Evolutionary conservation across 2,888 invertebrate species (phyloP), one percentile per base, ranked within the genome.

Genomic region (Hyalella azteca): DNA sequence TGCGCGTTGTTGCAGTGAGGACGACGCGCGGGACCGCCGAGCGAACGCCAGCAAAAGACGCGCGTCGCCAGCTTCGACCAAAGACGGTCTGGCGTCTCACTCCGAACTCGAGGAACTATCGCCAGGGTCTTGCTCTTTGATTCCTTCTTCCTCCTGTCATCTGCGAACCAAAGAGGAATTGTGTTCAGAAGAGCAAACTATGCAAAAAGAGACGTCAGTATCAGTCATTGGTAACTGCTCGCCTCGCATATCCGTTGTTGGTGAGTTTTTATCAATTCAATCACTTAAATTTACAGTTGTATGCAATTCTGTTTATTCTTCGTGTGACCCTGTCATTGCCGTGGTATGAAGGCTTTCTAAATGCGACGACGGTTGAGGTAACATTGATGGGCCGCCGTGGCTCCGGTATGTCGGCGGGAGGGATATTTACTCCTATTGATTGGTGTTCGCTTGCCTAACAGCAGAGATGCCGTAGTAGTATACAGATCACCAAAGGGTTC

Each of bases 51-150:
- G 36, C n/a, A 36, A 32, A n/a, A 32, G 66, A 36, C 66, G 66
- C 15, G 39, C 66, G 3, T 66, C 66, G 1, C 36, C 66, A 19
- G 2, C 66, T 0, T 66, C 66, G 4, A 36, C 66, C 36, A 66
- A 66, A 36, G 66, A 66, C 36, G 66, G 66, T 1, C 66, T 66
- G 15, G 66, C 66, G 13, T 66, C 66, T 2, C 66, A 36, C 36
- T 66, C 66, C 9, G 66, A 66, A 2, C 29, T 66, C 1, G 66
- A 32, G 9, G 66, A 66, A 36, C 39, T 66, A 7, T 66, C 66
- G 0, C 66, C 36, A 5, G 66, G 36, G 36, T 66, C 66, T 32
- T 66, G 36, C 39, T 36, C 32, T 36, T 11, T 29, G 36, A 29
- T 36, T 1, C 39, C 66, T 32, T 66, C 66, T 36, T 36, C 66